Base-by-base conservation (phyloP, 2,797 vertebrate species). In the Harpagifer antarcticus region DNA sequence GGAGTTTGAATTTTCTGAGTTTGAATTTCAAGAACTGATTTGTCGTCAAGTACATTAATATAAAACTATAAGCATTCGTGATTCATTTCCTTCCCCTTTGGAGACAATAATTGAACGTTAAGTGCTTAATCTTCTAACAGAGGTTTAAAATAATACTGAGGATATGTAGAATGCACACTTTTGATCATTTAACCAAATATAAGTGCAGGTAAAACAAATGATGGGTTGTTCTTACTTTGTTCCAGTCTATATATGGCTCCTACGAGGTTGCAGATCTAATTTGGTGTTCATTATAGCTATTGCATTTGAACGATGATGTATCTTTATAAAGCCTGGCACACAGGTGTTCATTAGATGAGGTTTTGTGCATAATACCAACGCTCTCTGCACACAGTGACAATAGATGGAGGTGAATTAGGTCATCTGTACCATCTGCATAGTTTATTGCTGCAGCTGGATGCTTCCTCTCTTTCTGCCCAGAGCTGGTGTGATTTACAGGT, bases 401-500 rank as follows among this genome's bases (percentile, higher is more conserved):
- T 42, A 50, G 73, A 68, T 43, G 15, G 43, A 44, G 49, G 23
- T 70, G 72, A 81, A 78, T 73, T 71, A 73, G 82, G 84, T 87
- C 79, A 78, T 84, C 74, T 64, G 70, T 67, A 62, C 72, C 81
- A 79, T 86, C 82, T 75, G 79, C 72, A 16, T 47, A 70, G 49
- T 82, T 89, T 84, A 86, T 83, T 69, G 81, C 83, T 68, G 56
- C 33, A 14, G 47, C 76, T 37, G 59, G 61, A 27, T n/a, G 50
- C 72, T 72, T 45, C 23, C 69, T 69, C 67, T 68, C 49, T 58
- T 74, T 91, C 78, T 78, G 80, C 5, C 20, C 79, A 54, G 73
- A 78, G 68, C 79, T 37, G 62, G 81, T 70, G 73, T 83, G 85
- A 88, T 89, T 90, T 86, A 85, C 76, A 77, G 78, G 73, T 83